Base-by-base conservation (phyloP, 2,888 invertebrate genomes). In the Terebella lapidaria region DNA sequence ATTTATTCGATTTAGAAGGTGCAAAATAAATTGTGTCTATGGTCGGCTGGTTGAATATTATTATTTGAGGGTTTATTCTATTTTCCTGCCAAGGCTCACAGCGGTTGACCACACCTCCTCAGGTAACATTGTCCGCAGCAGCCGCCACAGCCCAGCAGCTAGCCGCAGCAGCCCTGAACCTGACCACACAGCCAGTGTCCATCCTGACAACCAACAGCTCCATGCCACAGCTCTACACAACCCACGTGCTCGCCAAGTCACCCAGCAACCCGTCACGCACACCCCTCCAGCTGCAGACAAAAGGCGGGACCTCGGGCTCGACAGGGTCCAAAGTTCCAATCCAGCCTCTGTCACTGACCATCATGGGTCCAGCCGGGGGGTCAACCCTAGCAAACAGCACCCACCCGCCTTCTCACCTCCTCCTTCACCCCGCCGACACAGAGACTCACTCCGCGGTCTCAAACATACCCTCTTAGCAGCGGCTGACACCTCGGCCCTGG, bases 101-200 rank as follows among this genome's bases (percentile, higher is more conserved):
- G n/a, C n/a, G n/a, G n/a, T n/a, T n/a, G n/a, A n/a, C n/a, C n/a
- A n/a, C n/a, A n/a, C n/a, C n/a, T 24, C 10, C 49, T 5, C 49
- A 49, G 49, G 49, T 49, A 22, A n/a, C 49, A 15, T 22, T 49
- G 24, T 53, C 53, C 10, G 26, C 29, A 53, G 24, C 49, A n/a
- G 49, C 24, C 22, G 53, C 53, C 22, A 25, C 26, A 22, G 53
- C 53, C 29, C 53, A 53, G 28, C 26, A 28, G 22, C 29, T 53
- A 28, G 53, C 53, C 5, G 53, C 53, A 5, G 53, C 53, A 4
- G 53, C 53, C 29, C 53, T 53, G 15, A 53, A 53, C 29, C 28
- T 53, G 53, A 28, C 53, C 25, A 49, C 18, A 15, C 10, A 10
- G 49, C 22, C 49, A 20, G 49, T 15, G n/a, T 49, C n/a, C 22